These are phyloP conservation scores for Dascyllus trimaculatus DNA, from an alignment of 2,113 vertebrate genomes.

Conservation along the genomic window DNA sequence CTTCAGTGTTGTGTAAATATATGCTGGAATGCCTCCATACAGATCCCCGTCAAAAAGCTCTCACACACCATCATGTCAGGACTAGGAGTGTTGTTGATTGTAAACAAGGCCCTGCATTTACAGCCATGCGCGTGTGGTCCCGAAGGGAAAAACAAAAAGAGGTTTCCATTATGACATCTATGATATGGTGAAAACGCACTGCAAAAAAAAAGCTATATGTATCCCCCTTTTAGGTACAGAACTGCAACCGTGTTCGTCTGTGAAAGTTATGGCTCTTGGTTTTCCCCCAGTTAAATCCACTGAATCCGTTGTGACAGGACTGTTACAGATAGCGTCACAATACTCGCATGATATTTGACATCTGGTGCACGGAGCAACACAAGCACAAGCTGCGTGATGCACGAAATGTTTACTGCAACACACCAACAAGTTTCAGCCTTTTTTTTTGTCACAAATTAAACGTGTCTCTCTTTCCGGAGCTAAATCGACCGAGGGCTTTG, in stretches of 20 bases:
- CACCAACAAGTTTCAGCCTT: not conserved
- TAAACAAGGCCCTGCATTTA: conserved; percentile 53
- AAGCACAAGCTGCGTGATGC: not conserved
- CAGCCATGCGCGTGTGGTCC: conserved; percentile 36
- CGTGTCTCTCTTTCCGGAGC: not conserved
- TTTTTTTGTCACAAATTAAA: not conserved
- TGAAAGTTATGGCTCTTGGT: not conserved
- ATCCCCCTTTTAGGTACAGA: not conserved
- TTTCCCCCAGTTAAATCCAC: not conserved
- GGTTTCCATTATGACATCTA: not conserved
- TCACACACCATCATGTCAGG: conserved; percentile 33
- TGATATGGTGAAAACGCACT: not conserved
- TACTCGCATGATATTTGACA: not conserved
- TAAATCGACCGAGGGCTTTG: not conserved
- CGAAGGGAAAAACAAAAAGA: not conserved
- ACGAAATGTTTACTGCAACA: not conserved
- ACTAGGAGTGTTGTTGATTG: conserved; percentile 53
- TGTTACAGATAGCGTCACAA: not conserved
- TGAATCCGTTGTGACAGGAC: conserved; percentile 8
- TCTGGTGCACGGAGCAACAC: not conserved
- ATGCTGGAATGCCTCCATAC: not conserved
- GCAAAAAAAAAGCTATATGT: not conserved
- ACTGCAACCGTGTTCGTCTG: not conserved
- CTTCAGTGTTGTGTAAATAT: conserved; percentile 49
- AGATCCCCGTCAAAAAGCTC: conserved; percentile 18